These are phyloP conservation scores for Phasia obesa DNA, from an alignment of 2,888 invertebrate genomes.

Conservation along the genomic window DNA sequence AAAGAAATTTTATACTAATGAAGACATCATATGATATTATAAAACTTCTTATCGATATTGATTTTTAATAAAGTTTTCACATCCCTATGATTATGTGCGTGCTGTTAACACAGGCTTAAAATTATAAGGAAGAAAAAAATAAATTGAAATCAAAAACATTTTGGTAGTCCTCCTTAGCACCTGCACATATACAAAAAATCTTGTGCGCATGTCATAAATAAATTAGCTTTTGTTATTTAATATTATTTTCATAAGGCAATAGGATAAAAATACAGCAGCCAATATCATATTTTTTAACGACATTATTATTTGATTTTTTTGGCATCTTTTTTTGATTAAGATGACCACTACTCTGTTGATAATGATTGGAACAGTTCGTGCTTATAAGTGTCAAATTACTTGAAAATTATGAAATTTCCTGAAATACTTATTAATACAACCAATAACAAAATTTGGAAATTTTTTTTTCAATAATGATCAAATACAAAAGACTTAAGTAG, in stretches of 20 bases:
- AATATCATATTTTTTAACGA: conserved; percentile 59
- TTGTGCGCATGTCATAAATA: conserved; percentile 70
- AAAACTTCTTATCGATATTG: conserved; percentile 52
- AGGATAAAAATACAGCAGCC: conserved; percentile 26
- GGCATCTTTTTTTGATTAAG: not conserved
- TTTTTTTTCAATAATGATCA: not conserved
- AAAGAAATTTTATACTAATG: conserved; percentile 60
- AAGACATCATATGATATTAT: conserved; percentile 63
- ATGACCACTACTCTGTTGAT: conserved; percentile 43
- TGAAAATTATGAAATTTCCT: conserved; percentile 45
- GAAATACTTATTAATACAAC: conserved; percentile 22
- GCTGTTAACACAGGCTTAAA: conserved; percentile 50
- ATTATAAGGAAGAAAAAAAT: conserved; percentile 10
- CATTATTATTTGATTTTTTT: conserved; percentile 39
- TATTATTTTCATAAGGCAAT: conserved; percentile 41
- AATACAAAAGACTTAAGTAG: conserved; percentile 40
- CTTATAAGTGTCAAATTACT: conserved; percentile 61
- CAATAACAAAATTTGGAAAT: not conserved
- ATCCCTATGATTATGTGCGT: conserved; percentile 33
- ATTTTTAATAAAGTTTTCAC: conserved; percentile 52
- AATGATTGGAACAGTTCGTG: conserved; percentile 29
- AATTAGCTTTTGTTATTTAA: conserved; percentile 62
- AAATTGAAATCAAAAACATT: not conserved
- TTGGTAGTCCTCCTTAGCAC: conserved; percentile 64
- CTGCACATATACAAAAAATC: conserved; percentile 64